Conservation (phyloP, 2,113 vertebrate genomes). For the Meriones unguiculatus region DNA sequence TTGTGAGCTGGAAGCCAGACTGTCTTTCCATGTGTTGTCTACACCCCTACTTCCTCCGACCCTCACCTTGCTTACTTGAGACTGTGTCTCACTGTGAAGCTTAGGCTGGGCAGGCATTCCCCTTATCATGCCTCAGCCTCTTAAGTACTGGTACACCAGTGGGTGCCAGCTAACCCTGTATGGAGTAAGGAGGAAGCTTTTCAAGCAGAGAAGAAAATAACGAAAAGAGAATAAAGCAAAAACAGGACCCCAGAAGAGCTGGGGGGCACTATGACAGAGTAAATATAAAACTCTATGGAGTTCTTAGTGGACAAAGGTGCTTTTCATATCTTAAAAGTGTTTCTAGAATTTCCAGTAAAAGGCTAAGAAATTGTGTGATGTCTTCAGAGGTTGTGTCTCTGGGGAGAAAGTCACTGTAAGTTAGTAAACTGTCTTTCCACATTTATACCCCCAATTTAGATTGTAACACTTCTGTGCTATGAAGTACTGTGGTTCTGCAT, state of each 20-base stretch:
- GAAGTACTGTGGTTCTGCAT: not conserved
- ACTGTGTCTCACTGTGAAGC: not conserved
- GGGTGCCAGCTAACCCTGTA: not conserved
- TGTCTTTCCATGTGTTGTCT: not conserved
- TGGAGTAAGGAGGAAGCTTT: not conserved
- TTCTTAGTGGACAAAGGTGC: slow-evolving; percentile 24
- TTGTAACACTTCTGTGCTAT: not conserved
- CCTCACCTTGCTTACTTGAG: not conserved
- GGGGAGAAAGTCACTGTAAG: not conserved
- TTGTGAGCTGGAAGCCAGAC: not conserved
- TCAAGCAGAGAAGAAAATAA: not conserved
- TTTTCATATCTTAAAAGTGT: slow-evolving; percentile 22
- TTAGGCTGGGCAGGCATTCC: not conserved
- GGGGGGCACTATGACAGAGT: not conserved
- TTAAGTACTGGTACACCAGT: not conserved
- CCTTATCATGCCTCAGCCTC: not conserved
- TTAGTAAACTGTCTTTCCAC: not conserved
- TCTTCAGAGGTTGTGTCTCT: not conserved
- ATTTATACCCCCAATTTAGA: not conserved
- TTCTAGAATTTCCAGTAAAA: not conserved
- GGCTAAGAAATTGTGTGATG: not conserved
- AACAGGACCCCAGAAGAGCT: slow-evolving; percentile 30
- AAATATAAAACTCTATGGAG: not conserved
- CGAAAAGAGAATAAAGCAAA: slow-evolving; percentile 55
- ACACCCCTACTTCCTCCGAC: not conserved